A percentile compares a stretch with the other conserved stretches of the same genome.
Evolutionary conservation across 2,113 vertebrate species (phyloP).

Genomic region (Speoplatyrhinus poulsoni): DNA sequence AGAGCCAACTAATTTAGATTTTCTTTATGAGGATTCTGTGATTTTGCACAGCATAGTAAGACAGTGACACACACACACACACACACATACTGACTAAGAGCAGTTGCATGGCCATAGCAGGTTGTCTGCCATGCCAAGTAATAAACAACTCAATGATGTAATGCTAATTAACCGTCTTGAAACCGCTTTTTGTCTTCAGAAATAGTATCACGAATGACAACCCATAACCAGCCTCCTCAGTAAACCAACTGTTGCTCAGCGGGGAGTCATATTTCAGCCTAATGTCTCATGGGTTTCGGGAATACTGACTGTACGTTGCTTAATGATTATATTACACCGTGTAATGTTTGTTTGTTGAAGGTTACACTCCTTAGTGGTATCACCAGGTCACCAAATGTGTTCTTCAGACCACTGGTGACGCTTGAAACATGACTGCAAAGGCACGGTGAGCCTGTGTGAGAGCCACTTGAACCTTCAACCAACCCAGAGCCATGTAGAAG

Average conservation of each 20-base stretch:
- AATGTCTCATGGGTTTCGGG: conserved; percentile 45
- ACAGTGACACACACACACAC: conserved; percentile 10
- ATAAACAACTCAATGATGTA: conserved; percentile 48
- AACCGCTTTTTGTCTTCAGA: conserved; percentile 40
- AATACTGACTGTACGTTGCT: background rate
- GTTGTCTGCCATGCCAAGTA: conserved; percentile 50
- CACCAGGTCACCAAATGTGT: background rate
- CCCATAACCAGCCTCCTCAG: conserved; percentile 29
- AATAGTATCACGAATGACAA: conserved; percentile 18
- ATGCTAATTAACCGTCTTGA: conserved; percentile 48
- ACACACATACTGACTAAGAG: conserved; percentile 15
- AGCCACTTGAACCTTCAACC: too few relatives aligned
- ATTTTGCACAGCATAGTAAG: background rate
- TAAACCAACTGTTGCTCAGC: conserved; percentile 22
- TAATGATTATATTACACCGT: background rate
- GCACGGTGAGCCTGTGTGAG: too few relatives aligned
- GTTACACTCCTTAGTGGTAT: background rate
- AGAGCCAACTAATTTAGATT: background rate
- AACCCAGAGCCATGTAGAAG: too few relatives aligned
- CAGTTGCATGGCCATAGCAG: conserved; percentile 54
- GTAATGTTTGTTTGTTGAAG: too few relatives aligned
- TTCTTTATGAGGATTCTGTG: conserved; percentile 27
- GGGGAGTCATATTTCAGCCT: background rate
- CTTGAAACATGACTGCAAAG: too few relatives aligned
- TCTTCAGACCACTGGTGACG: too few relatives aligned